Evolutionary conservation across 2,797 vertebrate species (phyloP).

Genomic region (Oreortyx pictus): DNA sequence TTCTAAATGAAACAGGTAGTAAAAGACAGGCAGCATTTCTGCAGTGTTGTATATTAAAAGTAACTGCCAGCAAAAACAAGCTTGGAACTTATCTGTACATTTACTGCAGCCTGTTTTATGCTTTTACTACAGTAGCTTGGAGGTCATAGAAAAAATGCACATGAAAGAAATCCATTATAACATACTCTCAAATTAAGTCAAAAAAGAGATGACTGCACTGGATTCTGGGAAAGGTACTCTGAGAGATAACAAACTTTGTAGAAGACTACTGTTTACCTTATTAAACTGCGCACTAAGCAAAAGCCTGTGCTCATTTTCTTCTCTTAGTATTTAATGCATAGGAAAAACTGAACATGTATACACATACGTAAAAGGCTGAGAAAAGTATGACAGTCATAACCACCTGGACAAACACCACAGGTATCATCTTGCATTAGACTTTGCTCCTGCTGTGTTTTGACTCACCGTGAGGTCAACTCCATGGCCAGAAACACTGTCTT

Average conservation of each 20-base stretch:
- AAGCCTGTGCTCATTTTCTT: background rate
- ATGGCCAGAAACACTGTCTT: background rate
- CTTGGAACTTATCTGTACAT: background rate
- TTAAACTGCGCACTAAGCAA: background rate
- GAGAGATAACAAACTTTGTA: background rate
- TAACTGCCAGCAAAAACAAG: background rate
- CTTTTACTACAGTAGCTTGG: background rate
- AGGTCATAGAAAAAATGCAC: background rate
- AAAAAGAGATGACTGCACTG: background rate
- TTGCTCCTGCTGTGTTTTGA: background rate
- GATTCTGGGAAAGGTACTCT: background rate
- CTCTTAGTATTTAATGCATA: background rate
- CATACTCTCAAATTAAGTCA: background rate
- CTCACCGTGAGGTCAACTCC: background rate
- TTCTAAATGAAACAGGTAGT: background rate
- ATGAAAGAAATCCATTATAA: background rate
- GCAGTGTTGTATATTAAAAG: background rate
- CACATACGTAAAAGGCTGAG: background rate
- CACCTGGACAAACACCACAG: background rate
- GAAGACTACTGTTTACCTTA: background rate
- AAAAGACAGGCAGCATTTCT: background rate
- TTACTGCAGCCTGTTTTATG: background rate
- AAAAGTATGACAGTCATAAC: background rate
- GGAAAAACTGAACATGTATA: background rate
- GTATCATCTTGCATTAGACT: background rate